Conservation (phyloP, 2,113 vertebrate genomes). For the Dicrurus megarhynchus region DNA sequence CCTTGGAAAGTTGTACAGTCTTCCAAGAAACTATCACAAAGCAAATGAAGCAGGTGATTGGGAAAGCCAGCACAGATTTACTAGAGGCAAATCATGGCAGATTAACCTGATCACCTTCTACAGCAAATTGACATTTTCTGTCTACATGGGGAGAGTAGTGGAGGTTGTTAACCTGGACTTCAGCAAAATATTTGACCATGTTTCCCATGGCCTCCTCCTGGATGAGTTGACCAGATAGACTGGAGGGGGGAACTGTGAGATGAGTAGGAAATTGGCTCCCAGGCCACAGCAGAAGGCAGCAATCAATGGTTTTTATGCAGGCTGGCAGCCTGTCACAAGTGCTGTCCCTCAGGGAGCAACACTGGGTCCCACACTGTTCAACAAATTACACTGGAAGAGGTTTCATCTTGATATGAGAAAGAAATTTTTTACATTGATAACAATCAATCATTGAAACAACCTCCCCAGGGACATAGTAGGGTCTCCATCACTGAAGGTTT, state of each 20-base stretch:
- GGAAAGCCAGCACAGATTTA: background rate
- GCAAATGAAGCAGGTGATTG: background rate
- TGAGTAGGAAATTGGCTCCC: background rate
- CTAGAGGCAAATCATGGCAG: background rate
- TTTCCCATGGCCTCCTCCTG: background rate
- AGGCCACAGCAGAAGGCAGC: background rate
- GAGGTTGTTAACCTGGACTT: background rate
- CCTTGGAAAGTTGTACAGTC: background rate
- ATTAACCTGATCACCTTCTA: background rate
- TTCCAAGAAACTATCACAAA: background rate
- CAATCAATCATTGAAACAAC: background rate
- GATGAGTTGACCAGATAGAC: background rate
- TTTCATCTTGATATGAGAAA: background rate
- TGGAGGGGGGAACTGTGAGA: background rate
- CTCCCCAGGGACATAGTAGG: background rate
- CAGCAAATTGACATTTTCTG: background rate
- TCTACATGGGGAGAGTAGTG: background rate
- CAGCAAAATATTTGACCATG: background rate
- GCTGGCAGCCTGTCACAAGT: background rate
- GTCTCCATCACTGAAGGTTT: background rate
- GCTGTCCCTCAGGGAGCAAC: background rate
- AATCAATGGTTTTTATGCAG: background rate
- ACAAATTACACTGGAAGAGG: background rate
- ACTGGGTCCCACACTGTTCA: fast-evolving
- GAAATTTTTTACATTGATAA: background rate